Percentiles rank a stretch among this genome's conserved stretches.
These are phyloP conservation scores for Drosophila flavopinicola DNA, from an alignment of 2,888 invertebrate genomes.

Conservation along the genomic window DNA sequence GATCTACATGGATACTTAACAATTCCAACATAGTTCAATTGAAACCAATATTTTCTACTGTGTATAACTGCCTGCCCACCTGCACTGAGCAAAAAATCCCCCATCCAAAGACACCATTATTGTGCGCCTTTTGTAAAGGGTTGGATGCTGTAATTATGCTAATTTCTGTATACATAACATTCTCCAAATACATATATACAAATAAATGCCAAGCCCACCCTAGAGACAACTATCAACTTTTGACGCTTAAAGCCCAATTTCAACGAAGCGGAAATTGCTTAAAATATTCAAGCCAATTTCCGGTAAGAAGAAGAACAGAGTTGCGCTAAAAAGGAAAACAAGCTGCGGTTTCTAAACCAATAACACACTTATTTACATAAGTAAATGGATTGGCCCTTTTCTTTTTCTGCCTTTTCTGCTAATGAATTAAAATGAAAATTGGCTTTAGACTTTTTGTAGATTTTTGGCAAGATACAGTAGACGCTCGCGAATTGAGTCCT, in stretches of 20 bases:
- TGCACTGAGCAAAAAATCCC: slow-evolving; percentile 1
- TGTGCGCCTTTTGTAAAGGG: slow-evolving; percentile 39
- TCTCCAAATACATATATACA: slow-evolving; percentile 35
- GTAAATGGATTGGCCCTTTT: slow-evolving; percentile 21
- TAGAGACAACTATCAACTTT: slow-evolving; percentile 6
- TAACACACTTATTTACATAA: slow-evolving; percentile 20
- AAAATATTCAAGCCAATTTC: slow-evolving; percentile 27
- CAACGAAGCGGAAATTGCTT: slow-evolving; percentile 20
- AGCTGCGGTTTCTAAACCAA: slow-evolving; percentile 16
- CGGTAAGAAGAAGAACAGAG: not conserved
- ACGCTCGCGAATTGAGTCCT: too few species aligned
- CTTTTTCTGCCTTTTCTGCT: slow-evolving; percentile 3
- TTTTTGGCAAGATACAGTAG: not conserved
- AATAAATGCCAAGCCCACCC: slow-evolving; percentile 19
- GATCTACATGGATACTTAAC: too few species aligned
- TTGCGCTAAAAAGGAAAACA: not conserved
- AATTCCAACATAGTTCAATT: not conserved
- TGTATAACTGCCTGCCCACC: slow-evolving; percentile 19
- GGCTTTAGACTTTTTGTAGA: not conserved
- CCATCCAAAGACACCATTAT: slow-evolving; percentile 1
- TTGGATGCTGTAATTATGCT: slow-evolving; percentile 70
- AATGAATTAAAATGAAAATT: not conserved
- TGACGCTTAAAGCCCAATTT: slow-evolving; percentile 22
- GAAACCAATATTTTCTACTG: not conserved
- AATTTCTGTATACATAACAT: slow-evolving; percentile 63